Base-by-base conservation (phyloP, 2,888 invertebrate genomes). In the Linnaemya vulpina region DNA sequence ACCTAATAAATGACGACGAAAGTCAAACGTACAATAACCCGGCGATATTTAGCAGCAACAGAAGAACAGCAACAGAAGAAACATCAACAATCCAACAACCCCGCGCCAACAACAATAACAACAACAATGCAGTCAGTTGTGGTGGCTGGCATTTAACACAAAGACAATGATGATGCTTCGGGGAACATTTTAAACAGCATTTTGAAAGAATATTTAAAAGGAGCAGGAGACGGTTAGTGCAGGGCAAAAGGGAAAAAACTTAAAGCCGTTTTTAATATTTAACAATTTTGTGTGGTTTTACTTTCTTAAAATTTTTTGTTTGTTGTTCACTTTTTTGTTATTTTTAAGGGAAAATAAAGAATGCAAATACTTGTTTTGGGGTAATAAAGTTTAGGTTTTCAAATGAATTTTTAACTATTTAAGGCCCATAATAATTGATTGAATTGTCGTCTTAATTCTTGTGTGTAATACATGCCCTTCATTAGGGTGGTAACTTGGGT, bases 101-200 rank as follows among this genome's bases (percentile, higher is more conserved):
- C 22, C 53, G 43, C n/a, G n/a, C n/a, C n/a, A n/a, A n/a, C n/a
- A 3, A 67, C n/a, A 13, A 55, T 20, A 25, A 1, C 13, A 25
- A 77, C 43, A 43, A 49, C 38, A 77, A 35, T 13, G n/a, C n/a
- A 68, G 0, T 35, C n/a, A n/a, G n/a, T n/a, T n/a, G n/a, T n/a
- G n/a, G 46, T 40, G 40, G 40, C 35, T n/a, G 20, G 25, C 17
- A 78, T 43, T 22, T 43, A 78, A 22, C 43, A 71, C 51, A 63
- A 76, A 62, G 62, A 46, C 51, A 30, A 30, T 5, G 30, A 30
- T n/a, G 2, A 10, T 35, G 55, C 79, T 71, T 35, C 13, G 20
- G 79, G 79, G 53, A 65, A 53, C 43, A 55, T 79, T 79, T 79
- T 79, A 71, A 79, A 63, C 63, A 63, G 35, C 55, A 51, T 51